Percentiles rank a stretch among this genome's conserved stretches.
Conservation (phyloP, 37 sponge, comb jelly and placozoan genomes). For the Beroe forskalii region DNA sequence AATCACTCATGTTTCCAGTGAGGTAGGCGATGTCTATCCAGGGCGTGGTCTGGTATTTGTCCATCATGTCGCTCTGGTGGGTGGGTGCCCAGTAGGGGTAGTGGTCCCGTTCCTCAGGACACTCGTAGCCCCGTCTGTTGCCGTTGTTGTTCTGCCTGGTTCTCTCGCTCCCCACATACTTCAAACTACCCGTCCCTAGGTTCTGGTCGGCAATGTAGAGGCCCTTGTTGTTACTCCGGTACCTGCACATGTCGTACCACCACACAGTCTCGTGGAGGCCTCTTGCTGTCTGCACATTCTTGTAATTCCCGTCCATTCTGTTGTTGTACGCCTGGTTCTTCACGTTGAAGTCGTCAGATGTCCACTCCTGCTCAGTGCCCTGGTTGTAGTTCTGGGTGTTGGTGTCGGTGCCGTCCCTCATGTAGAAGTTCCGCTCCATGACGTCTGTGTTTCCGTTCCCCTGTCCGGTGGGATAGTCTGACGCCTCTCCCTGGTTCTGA, state of each 20-base stretch:
- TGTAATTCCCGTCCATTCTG: constrained; percentile 60
- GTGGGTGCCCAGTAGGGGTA: constrained; percentile 99
- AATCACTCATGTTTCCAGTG: constrained; percentile 73
- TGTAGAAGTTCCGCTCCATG: constrained; percentile 26
- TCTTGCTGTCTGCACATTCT: constrained; percentile 66
- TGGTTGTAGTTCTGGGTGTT: constrained; percentile 68
- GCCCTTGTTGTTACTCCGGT: constrained; percentile 66
- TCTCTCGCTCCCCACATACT: constrained; percentile 76
- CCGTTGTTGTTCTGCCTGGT: constrained; percentile 97
- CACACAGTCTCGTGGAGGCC: constrained; percentile 88
- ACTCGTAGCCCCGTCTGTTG: constrained; percentile 95
- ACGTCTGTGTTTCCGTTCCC: not conserved
- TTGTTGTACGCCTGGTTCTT: constrained; percentile 47
- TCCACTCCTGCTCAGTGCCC: not conserved
- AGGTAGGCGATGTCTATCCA: constrained; percentile 96
- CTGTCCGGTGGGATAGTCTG: constrained; percentile 19
- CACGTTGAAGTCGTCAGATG: not conserved
- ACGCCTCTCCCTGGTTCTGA: not conserved
- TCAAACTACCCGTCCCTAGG: constrained; percentile 67
- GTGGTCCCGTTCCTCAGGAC: constrained; percentile 98
- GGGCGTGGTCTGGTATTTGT: constrained; percentile 5
- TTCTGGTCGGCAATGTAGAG: constrained; percentile 96
- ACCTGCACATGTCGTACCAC: constrained; percentile 87
- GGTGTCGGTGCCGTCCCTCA: constrained; percentile 82
- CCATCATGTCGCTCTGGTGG: constrained; percentile 62